These are phyloP conservation scores for Coreius guichenoti DNA, from an alignment of 2,797 vertebrate genomes.

Conservation along the genomic window DNA sequence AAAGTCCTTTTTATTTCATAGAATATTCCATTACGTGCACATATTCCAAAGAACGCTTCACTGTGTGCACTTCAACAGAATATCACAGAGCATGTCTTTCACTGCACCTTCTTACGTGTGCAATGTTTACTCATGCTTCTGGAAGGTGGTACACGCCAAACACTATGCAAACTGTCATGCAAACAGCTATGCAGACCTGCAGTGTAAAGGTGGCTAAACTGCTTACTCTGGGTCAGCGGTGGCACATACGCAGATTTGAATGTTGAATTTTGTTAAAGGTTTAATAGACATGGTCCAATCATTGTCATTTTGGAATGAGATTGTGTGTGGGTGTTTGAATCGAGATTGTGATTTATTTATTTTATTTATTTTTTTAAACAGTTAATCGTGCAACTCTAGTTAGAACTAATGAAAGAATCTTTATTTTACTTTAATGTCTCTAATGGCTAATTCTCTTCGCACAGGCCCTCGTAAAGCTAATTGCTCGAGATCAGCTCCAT, in stretches of 20 bases:
- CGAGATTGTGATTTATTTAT: background rate
- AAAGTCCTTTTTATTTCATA: background rate
- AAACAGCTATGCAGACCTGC: background rate
- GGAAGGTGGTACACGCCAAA: background rate
- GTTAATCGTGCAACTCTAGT: background rate
- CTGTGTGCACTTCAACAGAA: background rate
- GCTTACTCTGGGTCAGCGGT: too few species aligned
- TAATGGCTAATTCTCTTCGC: background rate
- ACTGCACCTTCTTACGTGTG: background rate
- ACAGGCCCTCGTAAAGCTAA: constrained; percentile 45
- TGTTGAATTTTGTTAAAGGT: background rate
- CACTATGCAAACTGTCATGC: constrained; percentile 3
- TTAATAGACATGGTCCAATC: background rate
- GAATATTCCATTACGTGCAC: background rate
- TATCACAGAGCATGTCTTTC: constrained; percentile 2
- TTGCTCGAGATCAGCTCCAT: constrained; percentile 13
- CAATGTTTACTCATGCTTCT: constrained; percentile 11
- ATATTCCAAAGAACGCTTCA: background rate
- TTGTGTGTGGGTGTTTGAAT: background rate
- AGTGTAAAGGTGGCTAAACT: background rate
- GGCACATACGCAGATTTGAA: background rate
- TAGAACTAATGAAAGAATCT: background rate
- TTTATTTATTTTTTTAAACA: too few species aligned
- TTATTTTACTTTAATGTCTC: constrained; percentile 20
- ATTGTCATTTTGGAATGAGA: background rate